Percentiles rank a stretch among this genome's conserved stretches.
phyloP scores from a whole-genome alignment of 2,888 invertebrate genomes.

The Lepidocyrtinus sp. region DNA sequence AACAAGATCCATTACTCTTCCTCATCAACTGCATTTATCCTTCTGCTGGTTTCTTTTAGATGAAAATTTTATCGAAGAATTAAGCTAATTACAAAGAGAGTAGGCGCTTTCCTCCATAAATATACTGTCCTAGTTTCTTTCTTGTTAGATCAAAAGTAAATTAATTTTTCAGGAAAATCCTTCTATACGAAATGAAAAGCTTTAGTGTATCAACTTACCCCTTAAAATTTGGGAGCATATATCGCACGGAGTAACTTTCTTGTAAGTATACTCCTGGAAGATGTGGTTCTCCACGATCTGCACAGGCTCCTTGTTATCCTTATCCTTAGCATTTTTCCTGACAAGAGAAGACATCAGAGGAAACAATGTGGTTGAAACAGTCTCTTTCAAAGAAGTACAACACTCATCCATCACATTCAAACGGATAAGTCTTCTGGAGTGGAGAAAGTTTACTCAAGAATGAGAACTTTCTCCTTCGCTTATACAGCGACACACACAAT shows the following conservation, averaged over 20 bases:
- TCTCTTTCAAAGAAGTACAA: conserved; percentile 39
- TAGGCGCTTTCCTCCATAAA: no score
- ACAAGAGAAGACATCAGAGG: conserved; percentile 44
- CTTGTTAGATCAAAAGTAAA: no score
- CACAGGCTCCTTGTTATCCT: conserved; percentile 72
- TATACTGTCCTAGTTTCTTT: no score
- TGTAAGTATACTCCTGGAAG: conserved; percentile 95
- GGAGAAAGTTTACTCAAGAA: no score
- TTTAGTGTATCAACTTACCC: conserved; percentile 76
- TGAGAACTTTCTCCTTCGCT: no score
- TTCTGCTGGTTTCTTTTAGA: not conserved
- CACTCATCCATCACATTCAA: conserved; percentile 55
- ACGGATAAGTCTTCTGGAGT: no score
- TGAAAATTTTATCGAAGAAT: not conserved
- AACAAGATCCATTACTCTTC: no score
- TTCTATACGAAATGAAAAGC: not conserved
- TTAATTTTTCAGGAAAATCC: not conserved
- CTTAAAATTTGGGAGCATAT: conserved; percentile 92
- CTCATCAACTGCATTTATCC: conserved; percentile 6
- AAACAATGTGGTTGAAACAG: conserved; percentile 39
- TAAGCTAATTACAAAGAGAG: conserved; percentile 44
- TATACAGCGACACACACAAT: no score
- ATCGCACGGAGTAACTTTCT: conserved; percentile 96
- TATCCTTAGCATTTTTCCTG: conserved; percentile 70
- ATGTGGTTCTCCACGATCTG: conserved; percentile 83